Conservation (phyloP, 2,113 vertebrate species). For the Fukomys damarensis region DNA sequence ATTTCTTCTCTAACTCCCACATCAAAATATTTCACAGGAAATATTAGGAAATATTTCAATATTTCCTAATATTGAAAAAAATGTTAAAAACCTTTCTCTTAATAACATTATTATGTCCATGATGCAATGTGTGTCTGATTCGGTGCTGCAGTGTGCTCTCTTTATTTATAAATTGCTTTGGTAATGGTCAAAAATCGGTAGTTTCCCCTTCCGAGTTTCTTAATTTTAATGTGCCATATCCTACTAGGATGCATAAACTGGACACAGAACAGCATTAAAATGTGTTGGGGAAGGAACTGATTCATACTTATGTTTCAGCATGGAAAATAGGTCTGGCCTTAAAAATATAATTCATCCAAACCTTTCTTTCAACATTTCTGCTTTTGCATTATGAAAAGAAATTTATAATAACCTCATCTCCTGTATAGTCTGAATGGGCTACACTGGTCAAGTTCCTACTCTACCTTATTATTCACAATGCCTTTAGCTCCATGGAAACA, state of each 20-base stretch:
- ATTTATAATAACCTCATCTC: constrained; percentile 46
- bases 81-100: constrained; percentile 33
- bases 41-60: constrained; percentile 1
- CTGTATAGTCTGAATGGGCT: not conserved
- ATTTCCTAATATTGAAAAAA: not conserved
- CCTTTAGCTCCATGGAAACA: constrained; percentile 43
- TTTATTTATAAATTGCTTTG: constrained; percentile 61
- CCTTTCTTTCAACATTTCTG: constrained; percentile 38
- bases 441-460: not conserved
- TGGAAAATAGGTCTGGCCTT: not conserved
- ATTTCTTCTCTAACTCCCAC: constrained; percentile 47
- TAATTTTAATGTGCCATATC: constrained; percentile 30
- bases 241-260: not conserved
- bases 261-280: not conserved
- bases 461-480: not conserved
- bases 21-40: constrained; percentile 42
- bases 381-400: constrained; percentile 62
- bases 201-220: constrained; percentile 43
- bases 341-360: constrained; percentile 54
- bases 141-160: not conserved
- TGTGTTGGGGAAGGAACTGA: not conserved
- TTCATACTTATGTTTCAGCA: constrained; percentile 17
- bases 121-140: constrained; percentile 43
- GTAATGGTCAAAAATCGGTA: constrained; percentile 43
- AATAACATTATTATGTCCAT: not conserved